Conservation (phyloP, 2,888 invertebrate species). For the Nesidiocoris tenuis region DNA sequence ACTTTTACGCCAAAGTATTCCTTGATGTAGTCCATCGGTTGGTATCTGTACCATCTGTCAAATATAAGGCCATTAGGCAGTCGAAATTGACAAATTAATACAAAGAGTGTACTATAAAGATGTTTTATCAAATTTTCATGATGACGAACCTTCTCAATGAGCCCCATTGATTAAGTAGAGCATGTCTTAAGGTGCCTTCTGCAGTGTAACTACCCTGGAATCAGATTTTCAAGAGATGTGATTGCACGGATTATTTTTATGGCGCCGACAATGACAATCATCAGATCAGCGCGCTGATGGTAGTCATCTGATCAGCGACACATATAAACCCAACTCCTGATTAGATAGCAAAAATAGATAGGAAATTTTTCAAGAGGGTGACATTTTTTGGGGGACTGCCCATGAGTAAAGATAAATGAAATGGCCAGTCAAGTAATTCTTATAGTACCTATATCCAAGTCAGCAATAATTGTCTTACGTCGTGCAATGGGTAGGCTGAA, state of each 20-base stretch:
- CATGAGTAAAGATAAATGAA: no score
- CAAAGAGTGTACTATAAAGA: no score
- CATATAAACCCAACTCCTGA: no score
- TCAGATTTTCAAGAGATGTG: neutral
- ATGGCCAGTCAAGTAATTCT: no score
- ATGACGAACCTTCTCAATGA: constrained; percentile 10
- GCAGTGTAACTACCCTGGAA: constrained; percentile 19
- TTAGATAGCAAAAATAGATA: neutral
- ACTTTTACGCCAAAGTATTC: constrained; percentile 63
- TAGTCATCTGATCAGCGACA: no score
- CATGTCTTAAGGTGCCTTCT: constrained; percentile 13
- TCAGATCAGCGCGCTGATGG: no score
- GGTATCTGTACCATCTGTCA: constrained; percentile 60
- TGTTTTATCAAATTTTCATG: no score
- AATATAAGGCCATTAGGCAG: no score
- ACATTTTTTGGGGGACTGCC: neutral
- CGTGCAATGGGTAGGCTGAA: constrained; percentile 61
- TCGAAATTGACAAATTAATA: no score
- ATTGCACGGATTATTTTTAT: neutral
- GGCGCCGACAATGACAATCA: no score
- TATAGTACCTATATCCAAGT: neutral
- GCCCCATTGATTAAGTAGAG: constrained; percentile 18
- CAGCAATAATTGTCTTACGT: constrained; percentile 54
- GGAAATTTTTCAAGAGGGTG: neutral
- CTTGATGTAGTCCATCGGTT: constrained; percentile 60